Base-by-base conservation (phyloP, 2,113 vertebrate species). In the Mastomys natalensis region DNA sequence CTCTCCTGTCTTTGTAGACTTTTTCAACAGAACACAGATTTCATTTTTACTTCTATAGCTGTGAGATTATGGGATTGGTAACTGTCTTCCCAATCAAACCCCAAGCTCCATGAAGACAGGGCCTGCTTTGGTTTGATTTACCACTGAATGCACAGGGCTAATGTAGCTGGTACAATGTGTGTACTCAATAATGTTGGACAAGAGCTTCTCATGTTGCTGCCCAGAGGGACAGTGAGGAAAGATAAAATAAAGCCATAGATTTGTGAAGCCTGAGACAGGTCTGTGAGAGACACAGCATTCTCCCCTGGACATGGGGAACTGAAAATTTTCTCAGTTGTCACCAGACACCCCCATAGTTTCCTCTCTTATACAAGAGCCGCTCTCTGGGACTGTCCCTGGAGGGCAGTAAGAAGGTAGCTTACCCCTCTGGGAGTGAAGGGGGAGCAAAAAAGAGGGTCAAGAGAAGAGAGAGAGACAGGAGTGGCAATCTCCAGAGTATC, bases 321-420 rank as follows among this genome's bases (percentile, higher is more conserved):
- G 76, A 89, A 81, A 74, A 31, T 19, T 64, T 74, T 70, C 84
- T 92, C 40, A 0, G 43, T 4, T 64, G 43, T 86, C 81, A 92
- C 40, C 64, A 16, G 85, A 95, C 73, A 89, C 91, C 72, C 68
- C 45, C 68, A 51, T 34, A 74, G 72, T 86, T 78, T n/a, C 24
- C 78, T 93, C 6, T 70, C 78, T 85, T 70, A 84, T 53, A 90
- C 51, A 87, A 92, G 34, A 82, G 95, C 45, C n/a, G 68, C 95
- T 87, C 55, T 84, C 73, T 15, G 43, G 45, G 80, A 66, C 77
- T 48, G 60, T 95, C 62, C 93, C 84, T 70, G 70, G 82, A 96
- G 89, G 76, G 58, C 26, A 77, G 81, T 81, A 53, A 93, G 96
- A 98, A 97, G 85, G 37, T 84, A 88, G 96, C 95, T 81, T 95